phyloP scores from a whole-genome alignment of 1,140 invertebrate species.

The Nasonia vitripennis region DNA sequence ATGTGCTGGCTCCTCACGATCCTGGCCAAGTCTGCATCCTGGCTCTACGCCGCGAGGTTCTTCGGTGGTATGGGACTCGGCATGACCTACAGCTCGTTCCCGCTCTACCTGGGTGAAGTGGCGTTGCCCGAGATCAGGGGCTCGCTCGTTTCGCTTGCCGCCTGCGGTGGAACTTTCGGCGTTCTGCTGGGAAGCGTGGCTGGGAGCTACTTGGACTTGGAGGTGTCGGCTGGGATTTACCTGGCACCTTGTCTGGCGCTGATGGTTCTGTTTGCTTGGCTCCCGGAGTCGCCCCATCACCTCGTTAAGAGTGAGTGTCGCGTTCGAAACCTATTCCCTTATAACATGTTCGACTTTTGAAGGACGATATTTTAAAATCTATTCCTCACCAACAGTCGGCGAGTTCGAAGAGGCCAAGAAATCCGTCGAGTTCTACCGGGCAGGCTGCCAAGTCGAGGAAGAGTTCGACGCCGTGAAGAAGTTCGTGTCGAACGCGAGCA shows the following conservation, averaged over 20 bases:
- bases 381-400: constrained; percentile 67
- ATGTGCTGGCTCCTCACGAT: constrained; percentile 78
- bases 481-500: constrained; percentile 34
- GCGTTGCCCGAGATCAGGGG: constrained; percentile 81
- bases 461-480: constrained; percentile 43
- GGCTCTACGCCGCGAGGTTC: constrained; percentile 76
- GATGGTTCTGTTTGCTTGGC: constrained; percentile 79
- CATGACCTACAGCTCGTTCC: constrained; percentile 80
- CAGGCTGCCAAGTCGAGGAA: constrained; percentile 33
- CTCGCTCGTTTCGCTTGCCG: constrained; percentile 79
- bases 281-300: constrained; percentile 88
- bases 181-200: constrained; percentile 82
- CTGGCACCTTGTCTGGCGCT: constrained; percentile 83
- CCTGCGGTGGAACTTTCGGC: constrained; percentile 75
- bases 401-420: constrained; percentile 76
- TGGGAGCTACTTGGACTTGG: constrained; percentile 78
- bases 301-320: constrained; percentile 72
- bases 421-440: constrained; percentile 62
- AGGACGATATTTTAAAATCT: too few species aligned
- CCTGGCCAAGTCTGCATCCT: constrained; percentile 70
- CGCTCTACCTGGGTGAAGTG: constrained; percentile 83
- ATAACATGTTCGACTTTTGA: too few species aligned
- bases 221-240: constrained; percentile 77
- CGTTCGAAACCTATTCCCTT: background rate
- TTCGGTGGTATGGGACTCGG: constrained; percentile 81